Percentiles rank a stretch among this genome's conserved stretches.
Evolutionary conservation across 2,888 invertebrate genomes (phyloP).

Genomic region (Chelonus formosanus): DNA sequence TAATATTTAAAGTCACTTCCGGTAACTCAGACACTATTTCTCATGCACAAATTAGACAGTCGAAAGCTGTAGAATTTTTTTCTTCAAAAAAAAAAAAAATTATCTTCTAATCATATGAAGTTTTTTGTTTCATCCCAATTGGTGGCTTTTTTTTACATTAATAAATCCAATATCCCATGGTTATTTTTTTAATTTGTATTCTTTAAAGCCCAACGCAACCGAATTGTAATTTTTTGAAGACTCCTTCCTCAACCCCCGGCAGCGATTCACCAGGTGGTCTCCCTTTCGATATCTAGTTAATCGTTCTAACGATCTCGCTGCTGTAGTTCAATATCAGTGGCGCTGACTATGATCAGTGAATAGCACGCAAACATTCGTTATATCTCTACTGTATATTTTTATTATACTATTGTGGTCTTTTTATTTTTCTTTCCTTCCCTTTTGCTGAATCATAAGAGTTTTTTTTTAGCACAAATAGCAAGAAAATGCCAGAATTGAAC

Average conservation of each 20-base stretch:
- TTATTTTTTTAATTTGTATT: slow-evolving; percentile 13
- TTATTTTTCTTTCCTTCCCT: no score
- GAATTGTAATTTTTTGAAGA: slow-evolving; percentile 1
- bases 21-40: no score
- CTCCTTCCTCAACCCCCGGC: slow-evolving; percentile 42
- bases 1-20: slow-evolving; percentile 57
- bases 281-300: slow-evolving; percentile 44
- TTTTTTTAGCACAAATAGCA: no score
- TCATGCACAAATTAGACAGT: no score
- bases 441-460: no score
- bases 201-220: background rate
- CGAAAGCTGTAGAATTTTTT: no score
- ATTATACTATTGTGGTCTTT: no score
- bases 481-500: no score
- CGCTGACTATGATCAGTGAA: slow-evolving; percentile 45
- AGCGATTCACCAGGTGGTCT: slow-evolving; percentile 50
- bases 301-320: slow-evolving; percentile 45
- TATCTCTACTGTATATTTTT: no score
- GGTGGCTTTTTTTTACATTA: background rate
- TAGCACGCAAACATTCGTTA: background rate
- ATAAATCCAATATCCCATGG: slow-evolving; percentile 4
- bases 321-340: slow-evolving; percentile 45
- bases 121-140: slow-evolving; percentile 7
- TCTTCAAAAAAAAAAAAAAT: no score
- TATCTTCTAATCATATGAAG: background rate